Base-by-base conservation (phyloP, 2,888 invertebrate genomes). In the Drosophila hawaiiensis region DNA sequence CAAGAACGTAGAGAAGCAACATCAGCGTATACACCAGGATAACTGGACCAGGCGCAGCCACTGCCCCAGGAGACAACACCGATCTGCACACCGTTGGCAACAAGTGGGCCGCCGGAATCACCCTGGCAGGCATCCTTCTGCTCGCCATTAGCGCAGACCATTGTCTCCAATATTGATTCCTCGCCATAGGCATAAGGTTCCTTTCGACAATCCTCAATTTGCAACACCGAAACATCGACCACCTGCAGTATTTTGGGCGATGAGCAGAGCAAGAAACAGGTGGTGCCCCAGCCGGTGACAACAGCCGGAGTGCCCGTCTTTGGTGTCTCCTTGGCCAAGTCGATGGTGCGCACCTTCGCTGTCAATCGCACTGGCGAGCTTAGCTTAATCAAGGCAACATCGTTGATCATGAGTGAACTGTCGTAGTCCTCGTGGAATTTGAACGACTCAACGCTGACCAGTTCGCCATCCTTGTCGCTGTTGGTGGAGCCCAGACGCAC, bases 51-150 rank as follows among this genome's bases (percentile, higher is more conserved):
- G 47, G 90, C 93, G 47, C 94, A 94, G 37, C 92, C 91, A 19
- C 60, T 70, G 41, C 93, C 94, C 92, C 92, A 94, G 14, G 93
- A 94, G 0, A 93, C 93, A 54, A 94, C 54, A 58, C 94, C 94
- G 4, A 92, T 88, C 6, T 91, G 82, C 64, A 84, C 7, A 5
- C 71, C 67, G 3, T 77, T 49, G 39, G 90, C 65, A 6, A 91
- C 92, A 76, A 93, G 67, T 59, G 94, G 93, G n/a, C 94, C 94
- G 73, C 94, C 94, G 4, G 92, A 93, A 68, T 94, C 93, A 69
- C 93, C 93, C 76, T 93, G 92, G 76, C 92, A 93, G 60, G 92
- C 90, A 75, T 93, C 93, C 80, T 92, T 92, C 3, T 84, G 69
- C 35, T 80, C 83, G 52, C 74, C 80, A 41, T 73, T 65, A 35